Base-by-base conservation (phyloP, 2,113 vertebrate genomes). In the Tautogolabrus adspersus region DNA sequence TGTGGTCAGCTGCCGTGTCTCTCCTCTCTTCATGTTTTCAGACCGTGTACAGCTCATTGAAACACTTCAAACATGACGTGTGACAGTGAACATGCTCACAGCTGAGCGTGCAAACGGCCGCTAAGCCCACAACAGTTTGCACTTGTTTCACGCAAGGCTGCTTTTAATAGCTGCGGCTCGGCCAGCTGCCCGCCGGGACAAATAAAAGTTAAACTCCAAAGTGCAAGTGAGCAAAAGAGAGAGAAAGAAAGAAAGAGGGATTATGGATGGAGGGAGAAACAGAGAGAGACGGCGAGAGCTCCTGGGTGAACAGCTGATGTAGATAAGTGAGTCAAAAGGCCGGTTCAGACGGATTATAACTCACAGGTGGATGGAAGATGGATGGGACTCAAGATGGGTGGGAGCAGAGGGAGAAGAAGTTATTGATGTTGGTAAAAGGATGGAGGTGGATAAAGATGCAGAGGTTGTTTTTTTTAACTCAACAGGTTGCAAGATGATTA, bases 81-180 rank as follows among this genome's bases (percentile, higher is more conserved):
- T 66, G 57, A 71, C 23, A 52, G 64, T 3, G 12, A 51, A 37
- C 42, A 64, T 5, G 63, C 54, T 68, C 66, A n/a, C 79, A 75
- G 76, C 72, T 13, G 8, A 38, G 51, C 46, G n/a, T 3, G 8
- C 34, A 30, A 44, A 46, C 57, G 6, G 1, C 15, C 2, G 40
- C 75, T 66, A 63, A 69, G 64, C 2, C 80, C 65, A 38, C 66
- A 11, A 54, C 16, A n/a, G 22, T 57, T 76, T 37, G 6, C 44
- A 62, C 23, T 21, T 15, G 37, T 75, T 84, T 87, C 74, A 84
- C 15, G 74, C 85, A 64, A 34, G 52, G 74, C 73, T 67, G 85
- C 65, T 18, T 77, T 69, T 79, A 86, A 86, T 80, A 77, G 72
- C 66, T 30, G 52, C 71, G 9, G 46, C 84, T 73, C 13, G 8